A percentile compares a stretch with the other conserved stretches of the same genome.
Evolutionary conservation across 2,888 invertebrate genomes (phyloP).

Genomic region (Panopea generosa): DNA sequence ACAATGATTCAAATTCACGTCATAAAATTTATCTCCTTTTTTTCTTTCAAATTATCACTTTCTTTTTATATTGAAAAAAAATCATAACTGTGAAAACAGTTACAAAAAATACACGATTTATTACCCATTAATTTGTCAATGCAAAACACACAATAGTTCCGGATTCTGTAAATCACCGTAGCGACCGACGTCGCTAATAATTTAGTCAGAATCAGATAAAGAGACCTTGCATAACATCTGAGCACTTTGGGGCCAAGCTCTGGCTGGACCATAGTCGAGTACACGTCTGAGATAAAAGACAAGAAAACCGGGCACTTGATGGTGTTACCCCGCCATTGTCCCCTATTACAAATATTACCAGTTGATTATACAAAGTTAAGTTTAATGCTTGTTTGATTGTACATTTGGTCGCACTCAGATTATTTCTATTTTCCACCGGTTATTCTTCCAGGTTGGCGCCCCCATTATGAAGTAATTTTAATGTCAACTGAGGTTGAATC

Average conservation of each 20-base stretch:
- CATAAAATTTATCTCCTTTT: too few species aligned
- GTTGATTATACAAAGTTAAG: background rate
- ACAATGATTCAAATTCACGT: too few species aligned
- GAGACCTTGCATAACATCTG: too few species aligned
- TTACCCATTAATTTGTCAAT: slow-evolving; percentile 8
- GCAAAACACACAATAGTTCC: background rate
- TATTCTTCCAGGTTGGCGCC: background rate
- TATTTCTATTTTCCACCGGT: background rate
- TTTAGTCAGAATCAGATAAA: background rate
- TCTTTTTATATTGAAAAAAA: too few species aligned
- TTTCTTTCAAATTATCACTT: too few species aligned
- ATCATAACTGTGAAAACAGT: too few species aligned
- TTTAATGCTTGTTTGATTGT: slow-evolving; percentile 5
- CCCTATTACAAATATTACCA: background rate
- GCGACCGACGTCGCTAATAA: background rate
- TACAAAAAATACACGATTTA: background rate
- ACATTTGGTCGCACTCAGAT: slow-evolving; percentile 1
- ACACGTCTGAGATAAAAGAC: background rate
- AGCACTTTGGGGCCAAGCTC: too few species aligned
- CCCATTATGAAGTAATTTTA: background rate
- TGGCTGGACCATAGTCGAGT: too few species aligned
- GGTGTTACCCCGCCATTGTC: background rate
- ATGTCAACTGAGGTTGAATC: slow-evolving; percentile 1
- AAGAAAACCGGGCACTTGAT: background rate
- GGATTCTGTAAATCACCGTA: background rate